Base-by-base conservation (phyloP, 2,888 invertebrate species). In the Cephus nigrinus region DNA sequence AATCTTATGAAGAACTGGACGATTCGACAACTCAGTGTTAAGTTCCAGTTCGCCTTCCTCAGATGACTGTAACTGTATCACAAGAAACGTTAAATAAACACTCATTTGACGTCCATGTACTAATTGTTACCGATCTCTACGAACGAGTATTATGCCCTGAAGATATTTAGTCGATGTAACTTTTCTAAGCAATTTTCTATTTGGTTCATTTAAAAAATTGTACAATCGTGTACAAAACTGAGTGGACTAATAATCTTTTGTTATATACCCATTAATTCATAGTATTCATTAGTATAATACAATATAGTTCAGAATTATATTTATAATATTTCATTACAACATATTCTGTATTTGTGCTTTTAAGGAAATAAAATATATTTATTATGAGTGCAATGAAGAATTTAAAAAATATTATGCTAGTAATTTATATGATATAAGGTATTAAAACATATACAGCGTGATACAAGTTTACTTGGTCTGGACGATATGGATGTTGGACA, bases 1-100 rank as follows among this genome's bases (percentile, higher is more conserved):
- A 75, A 75, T 34, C 68, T 40, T 34, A 68, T 34, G 75, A 73
- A 68, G 23, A 75, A 78, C 75, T 78, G 78, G 68, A 72, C 69
- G 75, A 68, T 40, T 75, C 68, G 55, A 55, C 55, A 15, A 2
- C 55, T 55, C 55, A 55, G 55, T 55, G 55, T 23, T 23, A 55
- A 55, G 55, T 55, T 55, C 55, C 55, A 55, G 55, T 55, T 55
- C 23, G 55, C 15, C 68, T 33, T 77, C 79, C 77, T 75, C 82
- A 76, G 71, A 77, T 81, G 80, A 80, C 81, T 75, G 86, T 91
- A 91, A 91, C 91, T 90, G 90, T 91, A 91, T 86, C 86, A 86
- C 79, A 80, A 84, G 87, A 84, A 90, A 91, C 91, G 91, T 91
- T 91, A 91, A 88, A 85, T 82, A 89, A 90, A 86, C 82, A 55